These are phyloP conservation scores for Thecocarcelia acutangulata DNA, from an alignment of 2,888 invertebrate genomes.

Conservation along the genomic window DNA sequence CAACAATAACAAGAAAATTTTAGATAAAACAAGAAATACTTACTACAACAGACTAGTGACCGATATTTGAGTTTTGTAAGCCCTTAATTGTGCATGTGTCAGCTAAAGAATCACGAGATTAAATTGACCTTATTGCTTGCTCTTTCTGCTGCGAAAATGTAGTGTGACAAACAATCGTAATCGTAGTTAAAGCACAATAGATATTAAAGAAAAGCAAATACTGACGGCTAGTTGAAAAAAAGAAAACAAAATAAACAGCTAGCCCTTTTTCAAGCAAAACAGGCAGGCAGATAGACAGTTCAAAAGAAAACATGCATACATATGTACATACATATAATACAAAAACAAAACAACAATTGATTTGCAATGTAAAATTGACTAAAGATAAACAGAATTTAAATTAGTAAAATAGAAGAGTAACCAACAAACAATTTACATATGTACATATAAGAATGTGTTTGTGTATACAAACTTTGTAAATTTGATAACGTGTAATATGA, in stretches of 20 bases:
- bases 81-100: conserved; percentile 48
- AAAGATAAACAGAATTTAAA: conserved; percentile 58
- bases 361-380: conserved; percentile 53
- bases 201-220: conserved; percentile 3
- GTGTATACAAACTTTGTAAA: conserved; percentile 3
- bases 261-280: conserved; percentile 27
- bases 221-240: not conserved
- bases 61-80: conserved; percentile 61
- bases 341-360: conserved; percentile 36
- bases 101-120: conserved; percentile 65
- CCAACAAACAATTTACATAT: conserved; percentile 36
- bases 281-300: conserved; percentile 22
- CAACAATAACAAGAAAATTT: conserved; percentile 23
- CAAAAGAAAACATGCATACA: conserved; percentile 5
- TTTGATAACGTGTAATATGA: not conserved
- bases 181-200: not conserved
- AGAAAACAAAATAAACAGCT: not conserved
- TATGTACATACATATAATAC: not conserved
- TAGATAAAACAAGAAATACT: conserved; percentile 42
- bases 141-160: not conserved
- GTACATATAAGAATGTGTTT: too few species aligned
- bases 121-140: conserved; percentile 68
- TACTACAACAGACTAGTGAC: conserved; percentile 56
- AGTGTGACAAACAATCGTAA: conserved; percentile 17
- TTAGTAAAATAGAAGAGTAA: conserved; percentile 46